Base-by-base conservation (phyloP, 1,140 invertebrate species). In the Drosophila asahinai region DNA sequence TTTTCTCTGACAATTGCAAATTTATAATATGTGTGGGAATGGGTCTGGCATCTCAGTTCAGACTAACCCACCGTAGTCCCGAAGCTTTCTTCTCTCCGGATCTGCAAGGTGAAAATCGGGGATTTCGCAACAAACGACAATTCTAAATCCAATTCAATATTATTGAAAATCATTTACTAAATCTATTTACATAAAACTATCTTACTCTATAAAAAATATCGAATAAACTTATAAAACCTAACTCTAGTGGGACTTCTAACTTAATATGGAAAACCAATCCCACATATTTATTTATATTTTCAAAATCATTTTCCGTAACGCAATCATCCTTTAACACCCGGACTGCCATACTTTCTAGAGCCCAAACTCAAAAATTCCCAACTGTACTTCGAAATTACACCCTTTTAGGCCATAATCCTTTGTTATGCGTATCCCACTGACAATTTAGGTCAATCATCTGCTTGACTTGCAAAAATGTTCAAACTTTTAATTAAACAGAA, bases 371-470 rank as follows among this genome's bases (percentile, higher is more conserved):
- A 19, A 38, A 15, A 1, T 52, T 19, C 9, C 11, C 4, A 66
- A 70, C 77, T 47, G 60, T 62, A 11, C 40, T 55, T 27, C n/a
- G 15, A 17, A 38, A 42, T 27, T 47, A 43, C 43, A 57, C 22
- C 27, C 22, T 17, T 25, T 33, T 43, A 48, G 22, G 58, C 38
- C 38, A 1, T 48, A 38, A 63, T 74, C 68, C 71, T 74, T 74
- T 73, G 71, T 61, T 74, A 38, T 59, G 19, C 40, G 38, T n/a
- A 14, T 73, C 30, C 45, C 38, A 49, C 19, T 58, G 71, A 74
- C 51, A 68, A 81, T 75, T 75, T 81, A 57, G 78, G 86, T 86
- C 86, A 89, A 89, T 91, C 74, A 70, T 73, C 81, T 77, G 86
- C 86, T 91, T 91, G 79, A 90, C 86, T 90, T 82, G 75, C 75